A percentile compares a stretch with the other conserved stretches of the same genome.
These are phyloP conservation scores for Poecilia velifera DNA, from an alignment of 2,797 vertebrate genomes.

Conservation along the genomic window DNA sequence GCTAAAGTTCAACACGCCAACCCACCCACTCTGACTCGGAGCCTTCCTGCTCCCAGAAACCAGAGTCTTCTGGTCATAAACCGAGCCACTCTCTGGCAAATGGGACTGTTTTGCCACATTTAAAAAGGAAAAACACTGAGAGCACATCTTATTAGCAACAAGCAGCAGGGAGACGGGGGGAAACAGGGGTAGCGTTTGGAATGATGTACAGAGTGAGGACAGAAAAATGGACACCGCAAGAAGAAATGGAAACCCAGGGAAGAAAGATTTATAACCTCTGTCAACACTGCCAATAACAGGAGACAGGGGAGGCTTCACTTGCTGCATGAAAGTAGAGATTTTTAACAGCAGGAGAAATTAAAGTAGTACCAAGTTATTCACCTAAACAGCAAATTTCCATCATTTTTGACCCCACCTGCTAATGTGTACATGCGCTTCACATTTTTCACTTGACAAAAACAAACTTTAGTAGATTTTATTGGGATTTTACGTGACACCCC, in stretches of 20 bases:
- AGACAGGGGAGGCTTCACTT: constrained; percentile 8
- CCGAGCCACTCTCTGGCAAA: constrained; percentile 7
- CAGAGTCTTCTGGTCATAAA: constrained; percentile 14
- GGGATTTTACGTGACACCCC: neutral
- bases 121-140: constrained; percentile 17
- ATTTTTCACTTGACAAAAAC: neutral
- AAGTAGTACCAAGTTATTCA: neutral
- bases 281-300: constrained; percentile 26
- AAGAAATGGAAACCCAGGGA: constrained; percentile 37
- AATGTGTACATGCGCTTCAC: too few species aligned
- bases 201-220: constrained; percentile 3
- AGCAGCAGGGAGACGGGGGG: constrained; percentile 12
- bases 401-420: neutral
- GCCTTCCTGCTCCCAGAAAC: constrained; percentile 17
- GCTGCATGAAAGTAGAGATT: constrained; percentile 2
- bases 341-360: neutral
- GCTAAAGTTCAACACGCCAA: constrained; percentile 33
- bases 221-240: constrained; percentile 19
- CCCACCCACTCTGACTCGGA: constrained; percentile 8
- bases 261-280: constrained; percentile 48
- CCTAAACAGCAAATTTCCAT: neutral
- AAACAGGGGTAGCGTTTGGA: too few species aligned
- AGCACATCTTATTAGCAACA: constrained; percentile 11
- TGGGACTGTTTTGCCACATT: constrained; percentile 15
- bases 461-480: neutral